Base-by-base conservation (phyloP, 2,113 vertebrate species). In the Paradoxurus hermaphroditus region DNA sequence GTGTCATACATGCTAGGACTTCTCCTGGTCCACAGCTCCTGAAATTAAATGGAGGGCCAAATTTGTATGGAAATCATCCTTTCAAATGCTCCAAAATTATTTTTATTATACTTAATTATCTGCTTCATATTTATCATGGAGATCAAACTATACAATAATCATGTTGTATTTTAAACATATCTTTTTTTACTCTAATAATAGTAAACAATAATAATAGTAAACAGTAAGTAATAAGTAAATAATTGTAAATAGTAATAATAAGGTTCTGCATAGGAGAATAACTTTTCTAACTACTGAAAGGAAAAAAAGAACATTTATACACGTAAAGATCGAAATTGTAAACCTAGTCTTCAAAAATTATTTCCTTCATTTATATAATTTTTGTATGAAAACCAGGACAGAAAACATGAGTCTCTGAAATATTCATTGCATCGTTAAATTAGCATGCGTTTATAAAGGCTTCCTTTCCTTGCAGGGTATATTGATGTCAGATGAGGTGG, bases 371-470 rank as follows among this genome's bases (percentile, higher is more conserved):
- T 79, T 63, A 68, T 62, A 19, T 85, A 78, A 84, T 19, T 88
- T 96, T 96, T 39, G 18, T 75, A 53, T 77, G 73, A 97, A 94
- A 92, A 59, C 82, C 59, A 97, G 65, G 97, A 86, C 21, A 95
- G 46, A 97, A 97, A 98, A 81, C 25, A 91, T 93, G 88, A 97
- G 14, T 36, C 78, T 92, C 10, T 94, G 90, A 95, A 98, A 96
- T 36, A 85, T 78, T 91, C 73, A 96, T 87, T 82, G 82, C 25
- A 53, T 90, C 88, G 93, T 97, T 98, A 88, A 98, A 97, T 88
- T 94, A 7, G 41, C 85, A 49, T 31, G 78, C 51, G 67, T 98
- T 36, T 72, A 5, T 53, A 44, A 85, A 96, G 41, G 11, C 75
- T 93, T 93, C 44, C 84, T 97, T 96, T 96, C 82, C n/a, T 75